Evolutionary conservation across 1,140 invertebrate genomes (phyloP), one percentile per base, ranked within the genome.

Genomic region (Charaxes varanes): DNA sequence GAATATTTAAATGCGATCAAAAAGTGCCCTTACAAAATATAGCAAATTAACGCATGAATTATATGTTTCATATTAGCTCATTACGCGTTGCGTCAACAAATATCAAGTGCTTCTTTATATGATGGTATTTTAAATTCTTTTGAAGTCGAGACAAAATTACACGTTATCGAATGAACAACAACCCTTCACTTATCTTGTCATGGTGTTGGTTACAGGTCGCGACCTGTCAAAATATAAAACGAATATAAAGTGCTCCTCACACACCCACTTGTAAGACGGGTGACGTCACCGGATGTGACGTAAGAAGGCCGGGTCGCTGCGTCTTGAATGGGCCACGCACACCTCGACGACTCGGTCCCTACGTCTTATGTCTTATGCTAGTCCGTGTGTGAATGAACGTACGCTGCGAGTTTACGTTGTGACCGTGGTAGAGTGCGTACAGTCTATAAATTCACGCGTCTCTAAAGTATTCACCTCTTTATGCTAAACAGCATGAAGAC

Each of bases 271-370:
- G 57, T 46, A 77, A 77, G 70, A 66, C 59, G 51, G 23, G 56
- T 78, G 66, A 76, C 74, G 72, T 77, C 63, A 61, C 42, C 51
- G 72, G 72, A 79, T 56, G 64, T 77, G 63, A 79, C 78, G 78
- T 57, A 81, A 77, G 73, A 52, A 78, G 55, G 55, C 60, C 61
- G 58, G 38, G 42, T 56, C 59, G 33, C 35, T 30, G 41, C 44
- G 54, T 71, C 70, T 80, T 79, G 66, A 78, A 78, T 78, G 77
- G 54, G 35, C 35, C 60, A 62, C 69, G 59, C 71, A 79, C 70
- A 71, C 37, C 35, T 49, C 31, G 24, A 43, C 23, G 22, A 16
- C 30, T 27, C 13, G 30, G 30, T 40, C 19, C 15, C 6, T 19
- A 35, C 42, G 6, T 23, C 32, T n/a, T n/a, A n/a, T n/a, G 34